Conservation (phyloP, 2,888 invertebrate genomes). For the Heliconius charithonia region DNA sequence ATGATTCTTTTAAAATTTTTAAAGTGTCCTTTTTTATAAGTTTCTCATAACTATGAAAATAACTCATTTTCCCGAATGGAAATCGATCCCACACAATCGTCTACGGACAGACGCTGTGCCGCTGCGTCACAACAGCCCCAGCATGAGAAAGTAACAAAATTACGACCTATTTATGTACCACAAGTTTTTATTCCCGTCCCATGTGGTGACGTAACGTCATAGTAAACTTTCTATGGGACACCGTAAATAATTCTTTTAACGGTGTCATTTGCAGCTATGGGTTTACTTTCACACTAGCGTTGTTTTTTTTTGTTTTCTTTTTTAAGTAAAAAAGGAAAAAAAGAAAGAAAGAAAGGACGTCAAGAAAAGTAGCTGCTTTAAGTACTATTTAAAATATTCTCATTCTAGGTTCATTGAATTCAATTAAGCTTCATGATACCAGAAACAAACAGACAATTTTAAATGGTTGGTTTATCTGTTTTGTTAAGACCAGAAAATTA, state of each 20-base stretch:
- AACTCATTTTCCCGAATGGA: background rate
- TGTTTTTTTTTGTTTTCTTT: too few species aligned
- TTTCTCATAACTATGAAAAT: background rate
- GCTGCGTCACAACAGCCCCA: background rate
- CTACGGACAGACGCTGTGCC: background rate
- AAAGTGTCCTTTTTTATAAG: too few species aligned
- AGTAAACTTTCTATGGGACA: constrained; percentile 53
- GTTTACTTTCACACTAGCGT: constrained; percentile 43
- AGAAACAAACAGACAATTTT: too few species aligned
- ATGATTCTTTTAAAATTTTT: too few species aligned
- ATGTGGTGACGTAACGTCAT: constrained; percentile 38
- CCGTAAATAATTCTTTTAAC: constrained; percentile 61
- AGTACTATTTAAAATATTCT: too few species aligned
- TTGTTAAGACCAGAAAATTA: too few species aligned
- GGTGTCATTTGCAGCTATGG: constrained; percentile 60
- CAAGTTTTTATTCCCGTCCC: constrained; percentile 37
- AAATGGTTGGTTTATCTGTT: too few species aligned
- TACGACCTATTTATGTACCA: constrained; percentile 34
- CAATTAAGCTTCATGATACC: too few species aligned
- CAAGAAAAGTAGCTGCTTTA: too few species aligned
- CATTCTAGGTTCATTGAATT: too few species aligned
- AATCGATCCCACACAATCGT: background rate
- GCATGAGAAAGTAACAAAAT: constrained; percentile 27
- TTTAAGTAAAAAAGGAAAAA: too few species aligned
- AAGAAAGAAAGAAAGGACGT: too few species aligned